Percentiles rank a stretch among this genome's conserved stretches.
These are phyloP conservation scores for Plecotus auritus DNA, from an alignment of 2,113 vertebrate species.

Conservation along the genomic window DNA sequence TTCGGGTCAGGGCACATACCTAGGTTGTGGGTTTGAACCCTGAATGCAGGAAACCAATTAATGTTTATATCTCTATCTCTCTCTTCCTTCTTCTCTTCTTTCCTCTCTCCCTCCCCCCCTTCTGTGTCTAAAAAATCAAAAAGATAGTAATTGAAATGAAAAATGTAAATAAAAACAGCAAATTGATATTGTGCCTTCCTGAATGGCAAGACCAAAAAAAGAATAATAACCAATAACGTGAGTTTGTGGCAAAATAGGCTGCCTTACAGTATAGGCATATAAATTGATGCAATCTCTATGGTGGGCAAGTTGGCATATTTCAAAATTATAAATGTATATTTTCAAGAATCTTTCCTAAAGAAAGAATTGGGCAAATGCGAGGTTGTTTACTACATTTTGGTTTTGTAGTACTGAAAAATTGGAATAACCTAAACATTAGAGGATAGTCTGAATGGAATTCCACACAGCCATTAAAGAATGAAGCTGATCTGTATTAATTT, in stretches of 20 bases:
- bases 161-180: not conserved
- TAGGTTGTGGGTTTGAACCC: too few relatives aligned
- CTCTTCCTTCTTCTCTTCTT: too few relatives aligned
- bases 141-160: not conserved
- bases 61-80: not conserved
- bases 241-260: not conserved
- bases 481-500: not conserved
- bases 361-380: not conserved
- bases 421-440: not conserved
- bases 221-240: not conserved
- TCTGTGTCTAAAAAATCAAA: not conserved
- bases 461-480: not conserved
- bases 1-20: too few relatives aligned
- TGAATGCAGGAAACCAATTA: not conserved
- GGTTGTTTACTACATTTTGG: not conserved
- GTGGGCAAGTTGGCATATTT: not conserved
- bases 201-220: not conserved
- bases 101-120: too few relatives aligned
- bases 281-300: not conserved
- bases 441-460: not conserved
- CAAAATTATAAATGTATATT: not conserved
- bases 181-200: not conserved
- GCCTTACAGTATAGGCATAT: not conserved
- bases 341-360: not conserved
- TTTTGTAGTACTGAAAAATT: slow-evolving; percentile 26